Conservation (phyloP, 2,888 invertebrate genomes). For the Rhamnusium bicolor region DNA sequence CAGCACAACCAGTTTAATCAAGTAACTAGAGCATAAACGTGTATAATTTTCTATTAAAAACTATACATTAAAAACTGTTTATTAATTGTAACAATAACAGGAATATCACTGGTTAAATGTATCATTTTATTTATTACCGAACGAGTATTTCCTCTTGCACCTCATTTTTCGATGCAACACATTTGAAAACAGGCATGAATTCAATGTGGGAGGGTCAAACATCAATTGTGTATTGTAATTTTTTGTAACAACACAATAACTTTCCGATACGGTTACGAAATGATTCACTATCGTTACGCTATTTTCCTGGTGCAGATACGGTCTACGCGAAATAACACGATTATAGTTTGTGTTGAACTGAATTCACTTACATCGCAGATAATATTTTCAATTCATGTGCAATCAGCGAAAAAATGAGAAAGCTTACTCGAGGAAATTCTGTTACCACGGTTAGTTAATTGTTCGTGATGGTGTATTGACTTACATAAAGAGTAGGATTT, state of each 20-base stretch:
- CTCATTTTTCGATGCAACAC: conserved; percentile 33
- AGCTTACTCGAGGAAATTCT: conserved; percentile 36
- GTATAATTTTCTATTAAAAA: conserved; percentile 11
- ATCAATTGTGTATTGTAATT: conserved; percentile 42
- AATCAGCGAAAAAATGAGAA: conserved; percentile 36
- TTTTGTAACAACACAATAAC: conserved; percentile 41
- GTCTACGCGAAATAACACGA: conserved; percentile 1
- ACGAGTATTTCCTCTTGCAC: conserved; percentile 42
- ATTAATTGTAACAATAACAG: conserved; percentile 1
- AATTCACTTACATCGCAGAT: conserved; percentile 14
- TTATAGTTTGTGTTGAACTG: conserved; percentile 11
- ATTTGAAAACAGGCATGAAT: conserved; percentile 2
- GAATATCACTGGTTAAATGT: neutral
- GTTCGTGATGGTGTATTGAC: neutral
- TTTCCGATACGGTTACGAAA: conserved; percentile 27
- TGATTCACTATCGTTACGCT: conserved; percentile 9
- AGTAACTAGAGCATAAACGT: conserved; percentile 24
- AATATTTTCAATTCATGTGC: conserved; percentile 30
- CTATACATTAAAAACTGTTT: conserved; percentile 4
- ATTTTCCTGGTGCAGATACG: conserved; percentile 2
- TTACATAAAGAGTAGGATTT: conserved; percentile 1
- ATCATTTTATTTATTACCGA: conserved; percentile 38
- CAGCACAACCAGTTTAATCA: conserved; percentile 7
- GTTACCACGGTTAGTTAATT: conserved; percentile 1
- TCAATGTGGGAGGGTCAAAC: conserved; percentile 29